phyloP scores from a whole-genome alignment of 2,113 vertebrate species.

The Saguinus midas region DNA sequence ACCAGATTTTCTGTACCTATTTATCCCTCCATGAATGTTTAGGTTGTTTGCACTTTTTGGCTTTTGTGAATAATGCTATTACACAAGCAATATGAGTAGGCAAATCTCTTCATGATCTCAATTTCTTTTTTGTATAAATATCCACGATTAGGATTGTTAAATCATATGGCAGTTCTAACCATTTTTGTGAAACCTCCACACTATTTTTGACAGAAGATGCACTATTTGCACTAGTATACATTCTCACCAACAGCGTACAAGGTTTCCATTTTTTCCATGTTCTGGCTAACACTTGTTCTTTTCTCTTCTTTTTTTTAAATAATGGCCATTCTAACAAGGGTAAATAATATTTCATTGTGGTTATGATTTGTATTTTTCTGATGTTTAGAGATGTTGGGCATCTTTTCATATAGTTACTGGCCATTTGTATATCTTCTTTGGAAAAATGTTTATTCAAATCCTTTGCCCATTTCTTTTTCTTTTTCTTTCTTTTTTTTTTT shows the following conservation, averaged over 20 bases:
- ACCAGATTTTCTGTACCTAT: not conserved
- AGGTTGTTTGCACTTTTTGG: not conserved
- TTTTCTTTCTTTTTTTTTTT: not conserved
- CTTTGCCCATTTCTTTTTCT: not conserved
- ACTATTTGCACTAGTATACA: not conserved
- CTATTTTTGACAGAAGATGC: not conserved
- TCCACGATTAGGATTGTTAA: not conserved
- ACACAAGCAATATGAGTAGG: not conserved
- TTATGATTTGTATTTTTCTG: not conserved
- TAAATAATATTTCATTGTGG: not conserved
- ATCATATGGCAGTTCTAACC: not conserved
- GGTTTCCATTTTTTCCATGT: not conserved
- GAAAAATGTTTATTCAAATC: not conserved
- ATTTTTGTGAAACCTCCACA: not conserved
- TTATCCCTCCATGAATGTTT: not conserved
- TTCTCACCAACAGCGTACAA: not conserved
- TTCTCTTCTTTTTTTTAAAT: not conserved
- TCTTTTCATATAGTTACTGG: not conserved
- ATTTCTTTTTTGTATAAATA: not conserved
- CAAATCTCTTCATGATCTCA: not conserved
- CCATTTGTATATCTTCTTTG: not conserved
- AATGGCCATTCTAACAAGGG: not conserved
- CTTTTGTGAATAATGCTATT: not conserved
- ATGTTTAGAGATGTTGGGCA: not conserved
- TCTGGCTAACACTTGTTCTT: not conserved